These are phyloP conservation scores for Apteryx owenii DNA, from an alignment of 2,113 vertebrate species.

Conservation along the genomic window DNA sequence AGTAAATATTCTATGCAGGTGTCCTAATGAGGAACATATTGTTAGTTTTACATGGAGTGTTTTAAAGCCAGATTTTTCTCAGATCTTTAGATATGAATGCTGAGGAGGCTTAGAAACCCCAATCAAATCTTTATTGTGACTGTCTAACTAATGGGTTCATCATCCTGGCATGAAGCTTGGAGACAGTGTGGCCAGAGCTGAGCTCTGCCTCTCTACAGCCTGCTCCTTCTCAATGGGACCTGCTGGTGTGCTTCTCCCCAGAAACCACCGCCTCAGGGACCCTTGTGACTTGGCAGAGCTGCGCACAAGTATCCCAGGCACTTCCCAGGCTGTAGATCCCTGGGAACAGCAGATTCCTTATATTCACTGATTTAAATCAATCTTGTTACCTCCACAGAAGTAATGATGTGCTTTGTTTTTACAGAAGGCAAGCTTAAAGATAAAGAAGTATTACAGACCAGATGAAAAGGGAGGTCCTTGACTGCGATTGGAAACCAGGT, in stretches of 20 bases:
- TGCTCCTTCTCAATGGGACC: not conserved
- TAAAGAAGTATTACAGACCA: not conserved
- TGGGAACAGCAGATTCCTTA: not conserved
- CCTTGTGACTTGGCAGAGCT: rapidly evolving
- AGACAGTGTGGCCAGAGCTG: not conserved
- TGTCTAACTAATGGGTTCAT: not conserved
- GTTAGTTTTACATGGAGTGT: not conserved
- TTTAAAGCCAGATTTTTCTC: not conserved
- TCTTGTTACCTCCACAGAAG: not conserved
- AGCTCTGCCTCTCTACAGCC: not conserved
- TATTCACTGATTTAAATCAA: not conserved
- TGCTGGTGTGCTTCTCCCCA: not conserved
- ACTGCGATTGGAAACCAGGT: not conserved
- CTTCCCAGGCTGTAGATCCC: not conserved
- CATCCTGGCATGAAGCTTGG: not conserved
- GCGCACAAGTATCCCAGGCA: not conserved
- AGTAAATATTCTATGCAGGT: not conserved
- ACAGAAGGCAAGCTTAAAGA: not conserved
- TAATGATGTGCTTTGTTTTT: not conserved
- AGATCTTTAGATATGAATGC: not conserved
- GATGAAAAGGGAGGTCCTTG: not conserved
- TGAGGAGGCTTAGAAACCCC: not conserved
- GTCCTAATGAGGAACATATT: not conserved
- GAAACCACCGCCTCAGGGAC: not conserved
- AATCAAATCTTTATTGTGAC: not conserved